phyloP scores from a whole-genome alignment of 2,797 vertebrate genomes.

The Psittacula echo region DNA sequence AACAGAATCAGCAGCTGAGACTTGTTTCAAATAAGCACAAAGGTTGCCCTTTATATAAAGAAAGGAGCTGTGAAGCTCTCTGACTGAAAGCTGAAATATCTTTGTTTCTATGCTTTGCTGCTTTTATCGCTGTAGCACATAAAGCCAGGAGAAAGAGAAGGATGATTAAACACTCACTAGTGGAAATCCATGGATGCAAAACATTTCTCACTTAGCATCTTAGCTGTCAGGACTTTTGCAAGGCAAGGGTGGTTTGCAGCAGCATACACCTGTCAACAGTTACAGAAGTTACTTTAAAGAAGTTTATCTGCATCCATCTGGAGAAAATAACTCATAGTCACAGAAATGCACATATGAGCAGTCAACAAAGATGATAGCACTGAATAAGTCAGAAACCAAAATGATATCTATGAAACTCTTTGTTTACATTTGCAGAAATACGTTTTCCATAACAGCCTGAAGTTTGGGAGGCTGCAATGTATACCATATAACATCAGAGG shows the following conservation, averaged over 20 bases:
- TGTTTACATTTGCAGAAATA: conserved; percentile 58
- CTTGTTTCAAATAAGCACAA: not conserved
- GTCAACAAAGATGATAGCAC: not conserved
- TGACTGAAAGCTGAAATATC: conserved; percentile 27
- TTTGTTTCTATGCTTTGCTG: conserved; percentile 14
- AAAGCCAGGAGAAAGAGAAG: conserved; percentile 25
- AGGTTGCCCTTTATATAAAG: not conserved
- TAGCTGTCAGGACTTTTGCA: conserved; percentile 10
- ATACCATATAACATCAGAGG: not conserved
- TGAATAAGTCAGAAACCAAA: conserved; percentile 53
- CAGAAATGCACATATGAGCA: not conserved
- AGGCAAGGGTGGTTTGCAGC: not conserved
- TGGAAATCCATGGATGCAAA: conserved; percentile 16
- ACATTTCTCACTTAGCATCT: conserved; percentile 7
- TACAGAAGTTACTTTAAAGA: conserved; percentile 33
- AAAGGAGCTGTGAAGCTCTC: not conserved
- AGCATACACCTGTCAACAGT: conserved; percentile 11
- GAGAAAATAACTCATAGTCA: conserved; percentile 38
- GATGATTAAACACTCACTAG: conserved; percentile 34
- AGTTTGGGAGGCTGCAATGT: conserved; percentile 3
- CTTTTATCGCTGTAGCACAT: conserved; percentile 10
- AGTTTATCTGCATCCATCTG: conserved; percentile 32
- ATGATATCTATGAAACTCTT: conserved; percentile 23
- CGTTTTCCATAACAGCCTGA: conserved; percentile 27
- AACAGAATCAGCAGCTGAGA: not conserved